Percentiles rank a stretch among this genome's conserved stretches.
Conservation (phyloP, 2,888 invertebrate species). For the Tineola bisselliella region DNA sequence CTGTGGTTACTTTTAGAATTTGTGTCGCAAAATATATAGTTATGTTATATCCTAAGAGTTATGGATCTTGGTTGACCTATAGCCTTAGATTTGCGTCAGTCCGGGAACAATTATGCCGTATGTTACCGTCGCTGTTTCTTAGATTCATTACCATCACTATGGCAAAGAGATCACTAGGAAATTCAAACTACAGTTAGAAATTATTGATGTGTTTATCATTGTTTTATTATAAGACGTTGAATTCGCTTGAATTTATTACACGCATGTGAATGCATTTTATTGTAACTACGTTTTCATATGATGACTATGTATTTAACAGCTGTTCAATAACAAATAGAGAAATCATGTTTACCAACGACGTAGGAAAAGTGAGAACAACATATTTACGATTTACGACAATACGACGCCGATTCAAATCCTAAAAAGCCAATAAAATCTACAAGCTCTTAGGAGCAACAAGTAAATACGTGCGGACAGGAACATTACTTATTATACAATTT, state of each 20-base stretch:
- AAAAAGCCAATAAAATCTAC: slow-evolving; percentile 18
- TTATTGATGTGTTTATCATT: slow-evolving; percentile 4
- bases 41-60: slow-evolving; percentile 37
- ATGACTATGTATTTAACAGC: neutral
- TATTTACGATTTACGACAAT: slow-evolving; percentile 23
- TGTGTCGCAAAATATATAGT: slow-evolving; percentile 17
- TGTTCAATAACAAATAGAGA: neutral
- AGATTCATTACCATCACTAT: slow-evolving; percentile 14
- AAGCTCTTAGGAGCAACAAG: slow-evolving; percentile 15
- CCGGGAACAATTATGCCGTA: slow-evolving; percentile 52
- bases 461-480: neutral
- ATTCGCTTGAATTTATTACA: neutral
- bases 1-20: slow-evolving; percentile 30
- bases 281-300: neutral
- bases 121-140: slow-evolving; percentile 30
- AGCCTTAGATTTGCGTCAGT: slow-evolving; percentile 52
- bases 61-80: slow-evolving; percentile 51
- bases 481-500: neutral
- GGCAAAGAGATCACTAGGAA: neutral
- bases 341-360: slow-evolving; percentile 11
- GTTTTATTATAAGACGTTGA: neutral
- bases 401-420: slow-evolving; percentile 19
- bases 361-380: slow-evolving; percentile 22
- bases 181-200: neutral
- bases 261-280: neutral